Evolutionary conservation across 2,888 invertebrate genomes (phyloP).

Genomic region (Alsophila aescularia): DNA sequence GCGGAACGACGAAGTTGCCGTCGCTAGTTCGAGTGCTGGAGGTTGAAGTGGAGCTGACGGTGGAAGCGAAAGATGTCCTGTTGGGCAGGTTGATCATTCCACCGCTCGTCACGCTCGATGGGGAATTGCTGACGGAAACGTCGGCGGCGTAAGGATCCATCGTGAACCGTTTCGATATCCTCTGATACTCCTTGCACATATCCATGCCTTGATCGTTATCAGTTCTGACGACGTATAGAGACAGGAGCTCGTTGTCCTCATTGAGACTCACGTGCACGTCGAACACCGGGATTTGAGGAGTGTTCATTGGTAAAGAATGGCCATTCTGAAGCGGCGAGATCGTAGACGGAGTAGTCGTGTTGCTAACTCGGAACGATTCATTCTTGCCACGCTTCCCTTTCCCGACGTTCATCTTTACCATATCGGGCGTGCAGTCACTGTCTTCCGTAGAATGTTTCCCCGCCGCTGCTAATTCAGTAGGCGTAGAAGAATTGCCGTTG

Average conservation of each 20-base stretch:
- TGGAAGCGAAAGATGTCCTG: slow-evolving; percentile 75
- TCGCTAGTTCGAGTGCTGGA: slow-evolving; percentile 77
- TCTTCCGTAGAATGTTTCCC: slow-evolving; percentile 53
- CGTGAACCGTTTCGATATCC: slow-evolving; percentile 75
- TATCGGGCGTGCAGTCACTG: slow-evolving; percentile 72
- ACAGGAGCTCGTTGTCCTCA: slow-evolving; percentile 77
- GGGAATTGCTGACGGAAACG: slow-evolving; percentile 72
- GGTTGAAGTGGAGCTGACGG: slow-evolving; percentile 71
- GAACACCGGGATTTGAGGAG: slow-evolving; percentile 73
- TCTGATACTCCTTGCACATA: slow-evolving; percentile 78
- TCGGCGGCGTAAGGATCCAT: slow-evolving; percentile 78
- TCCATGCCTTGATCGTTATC: slow-evolving; percentile 78
- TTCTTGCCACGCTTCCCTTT: slow-evolving; percentile 66
- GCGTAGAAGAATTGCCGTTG: slow-evolving; percentile 77
- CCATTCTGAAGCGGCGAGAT: slow-evolving; percentile 79
- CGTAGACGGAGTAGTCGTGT: slow-evolving; percentile 76
- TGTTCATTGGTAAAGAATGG: slow-evolving; percentile 68
- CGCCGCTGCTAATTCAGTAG: slow-evolving; percentile 55
- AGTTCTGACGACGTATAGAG: slow-evolving; percentile 73
- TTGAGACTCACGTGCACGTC: slow-evolving; percentile 75
- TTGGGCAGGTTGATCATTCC: slow-evolving; percentile 74
- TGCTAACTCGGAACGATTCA: slow-evolving; percentile 71
- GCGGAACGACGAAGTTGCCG: slow-evolving; percentile 78
- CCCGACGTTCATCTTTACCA: slow-evolving; percentile 57
- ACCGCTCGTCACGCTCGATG: slow-evolving; percentile 78